Base-by-base conservation (phyloP, 2,113 vertebrate genomes). In the Erinaceus europaeus region DNA sequence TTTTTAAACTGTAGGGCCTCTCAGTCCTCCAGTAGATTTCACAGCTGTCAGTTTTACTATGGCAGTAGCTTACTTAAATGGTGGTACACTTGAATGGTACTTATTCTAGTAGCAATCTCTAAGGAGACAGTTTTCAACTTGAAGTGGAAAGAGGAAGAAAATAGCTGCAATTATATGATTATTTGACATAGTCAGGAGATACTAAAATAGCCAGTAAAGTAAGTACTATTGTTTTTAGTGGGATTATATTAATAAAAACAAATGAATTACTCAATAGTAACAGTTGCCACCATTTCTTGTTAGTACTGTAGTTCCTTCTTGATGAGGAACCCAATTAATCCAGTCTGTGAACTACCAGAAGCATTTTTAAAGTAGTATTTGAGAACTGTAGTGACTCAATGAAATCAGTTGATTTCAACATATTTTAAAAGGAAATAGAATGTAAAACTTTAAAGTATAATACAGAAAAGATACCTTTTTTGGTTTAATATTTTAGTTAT, bases 171-270 rank as follows among this genome's bases (percentile, higher is more conserved):
- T 82, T 95, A 62, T 18, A 17, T 62, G 78, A 76, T 87, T 67
- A 62, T 21, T 64, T 36, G 38, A 59, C 34, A 61, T 0, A 61
- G 5, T 12, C 32, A 74, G 86, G 40, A 93, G 94, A n/a, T n/a
- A n/a, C n/a, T n/a, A n/a, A n/a, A 76, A 82, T 85, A 55, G 48
- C 21, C 77, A 59, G 42, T 78, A 74, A 94, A 71, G 86, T 74
- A 52, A 42, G 78, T 27, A 88, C 2, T 1, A 20, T 55, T 50
- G 21, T 36, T 40, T 88, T 57, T 13, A 40, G 42, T 88, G 74
- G 20, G 69, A 87, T 12, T 25, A 48, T 1, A 59, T 80, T 73
- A 68, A 82, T 93, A 90, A 90, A 44, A 46, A 21, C 62, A n/a
- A 14, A 17, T 9, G 17, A 71, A 25, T 82, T 86, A 34, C 46